Conservation (phyloP, 2,888 invertebrate species). For the Pedicia rivosa region DNA sequence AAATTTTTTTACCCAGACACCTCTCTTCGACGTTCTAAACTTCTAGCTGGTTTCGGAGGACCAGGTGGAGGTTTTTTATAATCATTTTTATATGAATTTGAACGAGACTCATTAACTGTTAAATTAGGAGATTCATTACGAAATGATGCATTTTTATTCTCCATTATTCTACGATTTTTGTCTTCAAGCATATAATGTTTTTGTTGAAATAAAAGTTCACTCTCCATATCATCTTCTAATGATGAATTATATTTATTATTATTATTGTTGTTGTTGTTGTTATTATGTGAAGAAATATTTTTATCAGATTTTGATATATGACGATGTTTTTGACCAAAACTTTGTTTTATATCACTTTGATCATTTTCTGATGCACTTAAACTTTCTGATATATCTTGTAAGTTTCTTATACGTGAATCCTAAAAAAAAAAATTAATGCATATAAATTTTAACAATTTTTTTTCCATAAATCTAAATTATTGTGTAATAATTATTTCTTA, state of each 20-base stretch:
- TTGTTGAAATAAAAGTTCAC: constrained; percentile 1
- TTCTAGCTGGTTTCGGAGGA: constrained; percentile 30
- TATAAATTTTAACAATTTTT: too few relatives aligned
- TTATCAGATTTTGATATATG: too few relatives aligned
- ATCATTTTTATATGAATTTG: too few relatives aligned
- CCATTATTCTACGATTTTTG: neutral
- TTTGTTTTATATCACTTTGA: too few relatives aligned
- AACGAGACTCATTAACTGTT: too few relatives aligned
- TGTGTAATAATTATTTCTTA: too few relatives aligned
- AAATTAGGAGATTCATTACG: too few relatives aligned
- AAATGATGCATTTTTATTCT: too few relatives aligned
- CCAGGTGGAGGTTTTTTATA: constrained; percentile 17
- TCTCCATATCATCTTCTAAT: constrained; percentile 1
- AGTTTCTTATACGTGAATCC: constrained; percentile 31
- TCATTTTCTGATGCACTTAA: constrained; percentile 26
- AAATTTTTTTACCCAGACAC: constrained; percentile 16
- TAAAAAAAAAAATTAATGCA: constrained; percentile 1
- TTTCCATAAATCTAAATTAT: too few relatives aligned
- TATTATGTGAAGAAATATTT: too few relatives aligned
- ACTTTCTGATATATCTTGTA: constrained; percentile 32
- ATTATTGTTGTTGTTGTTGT: too few relatives aligned
- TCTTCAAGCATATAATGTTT: constrained; percentile 3
- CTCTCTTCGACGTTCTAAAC: constrained; percentile 19
- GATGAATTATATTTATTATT: neutral
- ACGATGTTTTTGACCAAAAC: too few relatives aligned